These are phyloP conservation scores for Gonatopus flavifemur DNA, from an alignment of 1,140 invertebrate genomes.

Conservation along the genomic window DNA sequence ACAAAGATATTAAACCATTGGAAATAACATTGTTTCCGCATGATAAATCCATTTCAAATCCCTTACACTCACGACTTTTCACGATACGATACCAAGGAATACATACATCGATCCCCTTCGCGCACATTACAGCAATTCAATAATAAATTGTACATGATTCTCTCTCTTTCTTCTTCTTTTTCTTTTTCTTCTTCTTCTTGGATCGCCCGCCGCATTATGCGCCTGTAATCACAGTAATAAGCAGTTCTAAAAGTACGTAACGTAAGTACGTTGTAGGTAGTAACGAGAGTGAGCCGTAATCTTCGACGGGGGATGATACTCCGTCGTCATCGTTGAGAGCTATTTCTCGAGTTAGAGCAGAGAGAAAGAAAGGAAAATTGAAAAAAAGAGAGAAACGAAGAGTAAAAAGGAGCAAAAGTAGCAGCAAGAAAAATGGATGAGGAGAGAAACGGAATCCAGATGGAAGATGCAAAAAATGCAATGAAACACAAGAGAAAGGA, in stretches of 20 bases:
- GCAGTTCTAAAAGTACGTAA: slow-evolving; percentile 50
- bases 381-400: neutral
- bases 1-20: too few relatives aligned
- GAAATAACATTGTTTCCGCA: too few relatives aligned
- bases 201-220: slow-evolving; percentile 43
- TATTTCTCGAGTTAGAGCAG: slow-evolving; percentile 12
- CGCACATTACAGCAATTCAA: slow-evolving; percentile 48
- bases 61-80: too few relatives aligned
- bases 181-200: too few relatives aligned
- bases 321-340: slow-evolving; percentile 12
- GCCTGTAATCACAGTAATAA: slow-evolving; percentile 52
- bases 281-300: slow-evolving; percentile 46
- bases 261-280: slow-evolving; percentile 53
- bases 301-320: slow-evolving; percentile 26
- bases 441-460: neutral
- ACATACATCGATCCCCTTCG: too few relatives aligned
- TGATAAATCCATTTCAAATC: too few relatives aligned
- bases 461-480: neutral
- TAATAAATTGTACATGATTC: slow-evolving; percentile 53
- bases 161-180: too few relatives aligned
- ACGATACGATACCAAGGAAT: too few relatives aligned
- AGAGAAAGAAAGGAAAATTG: slow-evolving; percentile 2
- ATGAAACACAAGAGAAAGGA: neutral
- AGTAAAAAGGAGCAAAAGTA: slow-evolving; percentile 2
- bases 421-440: neutral